Percentiles rank a stretch among this genome's conserved stretches.
Evolutionary conservation across 2,113 vertebrate species (phyloP).

Genomic region (Trichomycterus rosablanca): DNA sequence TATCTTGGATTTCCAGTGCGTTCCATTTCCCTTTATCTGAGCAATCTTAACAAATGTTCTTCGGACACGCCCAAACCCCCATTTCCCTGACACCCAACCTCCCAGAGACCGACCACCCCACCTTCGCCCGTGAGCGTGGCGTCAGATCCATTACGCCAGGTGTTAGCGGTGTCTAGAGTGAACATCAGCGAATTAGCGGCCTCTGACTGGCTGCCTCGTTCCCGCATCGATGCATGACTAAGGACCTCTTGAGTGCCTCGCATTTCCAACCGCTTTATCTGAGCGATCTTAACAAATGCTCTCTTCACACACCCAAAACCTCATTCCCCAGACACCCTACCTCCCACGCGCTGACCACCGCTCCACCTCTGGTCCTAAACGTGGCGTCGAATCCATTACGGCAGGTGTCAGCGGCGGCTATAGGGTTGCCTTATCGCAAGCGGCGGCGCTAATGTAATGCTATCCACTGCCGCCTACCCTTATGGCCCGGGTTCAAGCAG

Average conservation of each 20-base stretch:
- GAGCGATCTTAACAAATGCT: slow-evolving; percentile 28
- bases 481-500: slow-evolving; percentile 63
- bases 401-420: slow-evolving; percentile 63
- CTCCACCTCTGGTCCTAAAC: slow-evolving; percentile 44
- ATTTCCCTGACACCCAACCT: slow-evolving; percentile 17
- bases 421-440: slow-evolving; percentile 62
- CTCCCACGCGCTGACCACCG: slow-evolving; percentile 42
- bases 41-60: slow-evolving; percentile 26
- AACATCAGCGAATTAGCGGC: not conserved
- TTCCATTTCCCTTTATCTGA: slow-evolving; percentile 31
- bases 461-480: slow-evolving; percentile 74
- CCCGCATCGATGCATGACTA: slow-evolving; percentile 1
- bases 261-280: slow-evolving; percentile 30
- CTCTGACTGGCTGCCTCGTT: not conserved
- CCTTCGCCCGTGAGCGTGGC: slow-evolving; percentile 59
- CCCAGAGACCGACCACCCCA: slow-evolving; percentile 40
- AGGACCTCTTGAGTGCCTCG: slow-evolving; percentile 1
- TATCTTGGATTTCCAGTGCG: too few relatives aligned
- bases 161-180: slow-evolving; percentile 62
- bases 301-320: slow-evolving; percentile 23
- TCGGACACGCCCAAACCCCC: slow-evolving; percentile 27
- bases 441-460: slow-evolving; percentile 72
- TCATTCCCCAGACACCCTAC: slow-evolving; percentile 21
- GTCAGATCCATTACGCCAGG: slow-evolving; percentile 78
- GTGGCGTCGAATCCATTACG: slow-evolving; percentile 80